A percentile compares a stretch with the other conserved stretches of the same genome.
Conservation (phyloP, 1,140 invertebrate species). For the Bilobella aurantiaca region DNA sequence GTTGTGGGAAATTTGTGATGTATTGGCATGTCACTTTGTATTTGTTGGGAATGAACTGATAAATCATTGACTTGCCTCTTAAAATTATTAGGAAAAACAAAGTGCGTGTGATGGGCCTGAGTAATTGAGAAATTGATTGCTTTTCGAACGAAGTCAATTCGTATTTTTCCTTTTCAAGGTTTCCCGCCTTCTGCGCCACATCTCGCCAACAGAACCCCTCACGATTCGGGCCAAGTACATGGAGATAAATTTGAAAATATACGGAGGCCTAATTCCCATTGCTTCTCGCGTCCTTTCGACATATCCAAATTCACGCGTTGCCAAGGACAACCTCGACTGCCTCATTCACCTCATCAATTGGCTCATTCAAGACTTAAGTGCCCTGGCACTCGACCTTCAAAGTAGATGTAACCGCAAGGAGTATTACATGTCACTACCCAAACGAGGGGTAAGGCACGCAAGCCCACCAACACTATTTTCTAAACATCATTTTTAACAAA, state of each 20-base stretch:
- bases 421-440: conserved; percentile 85
- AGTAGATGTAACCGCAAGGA: conserved; percentile 59
- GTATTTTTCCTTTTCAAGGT: conserved; percentile 50
- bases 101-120: too few relatives aligned
- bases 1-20: too few relatives aligned
- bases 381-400: conserved; percentile 48
- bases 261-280: conserved; percentile 85
- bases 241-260: conserved; percentile 85
- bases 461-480: too few relatives aligned
- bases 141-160: not conserved
- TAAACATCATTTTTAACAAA: too few relatives aligned
- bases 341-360: conserved; percentile 97
- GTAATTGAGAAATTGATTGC: too few relatives aligned
- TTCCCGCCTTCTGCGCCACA: conserved; percentile 89
- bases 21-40: too few relatives aligned
- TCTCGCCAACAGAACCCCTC: conserved; percentile 82
- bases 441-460: conserved; percentile 68
- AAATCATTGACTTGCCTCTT: too few relatives aligned
- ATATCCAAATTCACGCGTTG: conserved; percentile 87
- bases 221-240: conserved; percentile 92
- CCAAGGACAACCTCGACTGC: conserved; percentile 79
- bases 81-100: too few relatives aligned
- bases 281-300: conserved; percentile 82
- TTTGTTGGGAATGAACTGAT: too few relatives aligned
- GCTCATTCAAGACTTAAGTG: conserved; percentile 73